These are phyloP conservation scores for Osedax fenrisi DNA, from an alignment of 2,888 invertebrate genomes.

Conservation along the genomic window DNA sequence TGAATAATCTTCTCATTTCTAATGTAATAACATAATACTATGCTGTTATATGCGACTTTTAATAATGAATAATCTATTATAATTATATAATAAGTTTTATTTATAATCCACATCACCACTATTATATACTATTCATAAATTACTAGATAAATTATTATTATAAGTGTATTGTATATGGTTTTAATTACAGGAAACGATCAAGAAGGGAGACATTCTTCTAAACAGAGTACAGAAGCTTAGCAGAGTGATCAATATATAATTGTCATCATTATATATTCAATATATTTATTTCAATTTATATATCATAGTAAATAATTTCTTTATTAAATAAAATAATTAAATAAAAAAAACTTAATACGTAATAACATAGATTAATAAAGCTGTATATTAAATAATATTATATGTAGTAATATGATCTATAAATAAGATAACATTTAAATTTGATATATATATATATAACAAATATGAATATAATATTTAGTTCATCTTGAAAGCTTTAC, in stretches of 20 bases:
- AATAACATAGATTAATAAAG: background rate
- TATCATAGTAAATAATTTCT: background rate
- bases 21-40: no score
- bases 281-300: background rate
- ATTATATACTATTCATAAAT: background rate
- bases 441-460: no score
- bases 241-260: constrained; percentile 83
- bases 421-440: no score
- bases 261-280: background rate
- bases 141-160: background rate
- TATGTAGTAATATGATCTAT: no score
- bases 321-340: background rate
- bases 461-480: background rate
- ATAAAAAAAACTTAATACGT: background rate
- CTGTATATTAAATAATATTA: no score
- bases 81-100: no score
- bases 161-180: background rate
- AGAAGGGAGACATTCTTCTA: constrained; percentile 89
- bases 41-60: background rate
- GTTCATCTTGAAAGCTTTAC: background rate
- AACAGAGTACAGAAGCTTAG: constrained; percentile 96
- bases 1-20: no score
- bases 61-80: background rate
- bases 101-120: no score
- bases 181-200: constrained; percentile 64